These are phyloP conservation scores for Chaunax sp. DNA, from an alignment of 2,797 vertebrate species.

Conservation along the genomic window DNA sequence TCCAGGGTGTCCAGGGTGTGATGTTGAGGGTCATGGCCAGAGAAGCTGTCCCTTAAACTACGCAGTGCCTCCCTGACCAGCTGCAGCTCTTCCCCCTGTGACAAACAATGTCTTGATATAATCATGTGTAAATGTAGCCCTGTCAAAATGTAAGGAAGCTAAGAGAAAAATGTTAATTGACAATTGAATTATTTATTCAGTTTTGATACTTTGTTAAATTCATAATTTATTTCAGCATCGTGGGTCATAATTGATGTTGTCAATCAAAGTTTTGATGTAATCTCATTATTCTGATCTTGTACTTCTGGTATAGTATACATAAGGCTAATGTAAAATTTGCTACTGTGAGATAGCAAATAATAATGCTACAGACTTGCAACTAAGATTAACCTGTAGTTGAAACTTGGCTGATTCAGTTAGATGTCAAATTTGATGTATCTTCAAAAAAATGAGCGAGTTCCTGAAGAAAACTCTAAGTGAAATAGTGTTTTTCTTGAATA, in stretches of 20 bases:
- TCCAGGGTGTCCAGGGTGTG: slow-evolving; percentile 99
- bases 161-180: neutral
- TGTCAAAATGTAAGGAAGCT: neutral
- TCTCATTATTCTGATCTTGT: no score
- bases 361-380: no score
- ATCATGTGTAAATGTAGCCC: neutral
- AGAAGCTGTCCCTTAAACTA: slow-evolving; percentile 95
- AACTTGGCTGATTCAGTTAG: no score
- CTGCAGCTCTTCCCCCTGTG: slow-evolving; percentile 92
- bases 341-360: no score
- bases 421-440: no score
- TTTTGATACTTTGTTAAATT: neutral
- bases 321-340: no score
- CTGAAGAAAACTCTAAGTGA: no score
- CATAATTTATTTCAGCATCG: no score
- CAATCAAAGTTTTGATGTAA: neutral
- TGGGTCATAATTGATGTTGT: neutral
- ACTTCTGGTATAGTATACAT: no score
- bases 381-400: no score
- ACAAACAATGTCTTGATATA: slow-evolving; percentile 4
- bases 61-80: slow-evolving; percentile 94
- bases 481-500: no score
- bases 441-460: no score
- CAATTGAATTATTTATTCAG: neutral
- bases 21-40: slow-evolving; percentile 96